Percentiles rank a stretch among this genome's conserved stretches.
These are phyloP conservation scores for Timandra comae DNA, from an alignment of 2,888 invertebrate species.

Conservation along the genomic window DNA sequence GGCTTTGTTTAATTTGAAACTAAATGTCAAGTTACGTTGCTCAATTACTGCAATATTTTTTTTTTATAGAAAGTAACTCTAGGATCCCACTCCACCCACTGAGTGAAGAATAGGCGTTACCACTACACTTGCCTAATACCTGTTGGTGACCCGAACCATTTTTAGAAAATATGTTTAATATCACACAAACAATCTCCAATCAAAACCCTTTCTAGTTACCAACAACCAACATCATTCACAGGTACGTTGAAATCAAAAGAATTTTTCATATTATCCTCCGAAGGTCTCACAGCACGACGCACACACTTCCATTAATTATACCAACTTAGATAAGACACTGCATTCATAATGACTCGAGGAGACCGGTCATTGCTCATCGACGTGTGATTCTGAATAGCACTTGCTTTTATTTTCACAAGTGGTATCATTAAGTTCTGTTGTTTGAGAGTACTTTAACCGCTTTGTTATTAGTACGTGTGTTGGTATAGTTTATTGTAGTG, in stretches of 20 bases:
- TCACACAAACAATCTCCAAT: too few species aligned
- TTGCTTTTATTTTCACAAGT: slow-evolving; percentile 47
- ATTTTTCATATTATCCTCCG: slow-evolving; percentile 31
- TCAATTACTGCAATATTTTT: too few species aligned
- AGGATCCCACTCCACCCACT: too few species aligned
- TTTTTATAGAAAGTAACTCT: too few species aligned
- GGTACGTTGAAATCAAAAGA: too few species aligned
- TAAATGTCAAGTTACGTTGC: too few species aligned
- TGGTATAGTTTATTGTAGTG: not conserved
- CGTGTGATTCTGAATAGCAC: slow-evolving; percentile 42
- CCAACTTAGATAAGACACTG: slow-evolving; percentile 73
- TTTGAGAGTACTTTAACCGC: slow-evolving; percentile 12
- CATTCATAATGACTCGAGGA: slow-evolving; percentile 65
- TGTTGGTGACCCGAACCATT: too few species aligned
- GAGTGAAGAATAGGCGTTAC: too few species aligned
- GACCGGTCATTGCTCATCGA: slow-evolving; percentile 64
- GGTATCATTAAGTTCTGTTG: slow-evolving; percentile 50
- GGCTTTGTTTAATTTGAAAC: too few species aligned
- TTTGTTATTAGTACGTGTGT: slow-evolving; percentile 4
- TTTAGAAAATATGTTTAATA: too few species aligned
- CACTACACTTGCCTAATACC: too few species aligned
- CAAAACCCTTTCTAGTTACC: too few species aligned
- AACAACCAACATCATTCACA: slow-evolving; percentile 26
- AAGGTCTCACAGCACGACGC: slow-evolving; percentile 58
- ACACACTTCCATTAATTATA: slow-evolving; percentile 74